A percentile compares a stretch with the other conserved stretches of the same genome.
Conservation (phyloP, 2,113 vertebrate genomes). For the Accipiter virgatus region DNA sequence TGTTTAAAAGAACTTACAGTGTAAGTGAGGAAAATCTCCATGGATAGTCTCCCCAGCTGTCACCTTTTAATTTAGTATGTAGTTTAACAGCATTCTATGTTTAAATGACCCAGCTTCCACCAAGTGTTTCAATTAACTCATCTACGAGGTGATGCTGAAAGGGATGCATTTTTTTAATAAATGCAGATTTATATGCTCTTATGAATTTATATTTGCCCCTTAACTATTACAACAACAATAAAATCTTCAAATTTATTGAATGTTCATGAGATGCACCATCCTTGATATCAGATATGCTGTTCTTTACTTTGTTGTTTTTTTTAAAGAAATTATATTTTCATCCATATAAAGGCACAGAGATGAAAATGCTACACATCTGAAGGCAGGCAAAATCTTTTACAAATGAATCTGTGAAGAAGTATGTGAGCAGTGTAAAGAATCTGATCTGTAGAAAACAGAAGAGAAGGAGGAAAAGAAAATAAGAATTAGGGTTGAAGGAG, state of each 20-base stretch:
- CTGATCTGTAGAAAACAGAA: neutral
- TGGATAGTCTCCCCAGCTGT: neutral
- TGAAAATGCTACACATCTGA: neutral
- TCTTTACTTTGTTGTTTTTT: neutral
- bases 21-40: neutral
- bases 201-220: neutral
- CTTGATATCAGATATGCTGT: neutral
- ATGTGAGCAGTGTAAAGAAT: neutral
- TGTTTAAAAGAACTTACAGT: neutral
- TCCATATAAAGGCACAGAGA: neutral
- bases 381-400: neutral
- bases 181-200: neutral
- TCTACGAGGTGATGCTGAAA: neutral
- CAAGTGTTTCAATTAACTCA: conserved; percentile 25
- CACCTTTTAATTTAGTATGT: conserved; percentile 26
- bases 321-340: neutral
- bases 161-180: conserved; percentile 6
- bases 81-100: conserved; percentile 38
- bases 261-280: neutral
- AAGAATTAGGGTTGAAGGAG: neutral
- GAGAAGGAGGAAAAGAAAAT: neutral
- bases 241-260: neutral
- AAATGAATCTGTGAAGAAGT: neutral
- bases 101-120: conserved; percentile 45
- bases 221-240: neutral